Percentiles rank a stretch among this genome's conserved stretches.
Evolutionary conservation across 2,888 invertebrate genomes (phyloP).

Genomic region (Lordiphosa fenestrarum): DNA sequence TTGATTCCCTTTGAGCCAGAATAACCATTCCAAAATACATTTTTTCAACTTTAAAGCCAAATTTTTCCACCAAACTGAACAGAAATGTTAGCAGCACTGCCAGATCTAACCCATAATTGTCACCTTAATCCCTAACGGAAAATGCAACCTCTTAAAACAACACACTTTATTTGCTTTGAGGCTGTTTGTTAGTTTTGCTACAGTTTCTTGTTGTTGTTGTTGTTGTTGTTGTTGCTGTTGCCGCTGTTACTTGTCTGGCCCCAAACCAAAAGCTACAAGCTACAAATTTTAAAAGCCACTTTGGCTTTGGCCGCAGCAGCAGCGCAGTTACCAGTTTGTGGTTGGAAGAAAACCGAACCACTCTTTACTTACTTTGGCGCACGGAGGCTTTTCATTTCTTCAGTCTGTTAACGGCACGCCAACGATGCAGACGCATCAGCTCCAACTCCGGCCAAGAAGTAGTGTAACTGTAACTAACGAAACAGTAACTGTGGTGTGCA

Average conservation of each 20-base stretch:
- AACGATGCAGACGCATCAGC: conserved; percentile 78
- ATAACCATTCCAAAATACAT: no score
- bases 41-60: no score
- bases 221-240: conserved; percentile 37
- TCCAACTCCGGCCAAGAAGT: conserved; percentile 46
- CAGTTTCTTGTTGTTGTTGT: conserved; percentile 6
- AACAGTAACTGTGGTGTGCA: conserved; percentile 26
- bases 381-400: conserved; percentile 78
- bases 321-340: conserved; percentile 8
- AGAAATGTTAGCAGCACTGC: no score
- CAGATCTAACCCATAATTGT: no score
- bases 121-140: no score
- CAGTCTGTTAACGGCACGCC: conserved; percentile 80
- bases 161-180: no score
- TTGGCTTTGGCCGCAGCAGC: conserved; percentile 15
- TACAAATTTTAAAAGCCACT: conserved; percentile 44
- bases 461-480: conserved; percentile 25
- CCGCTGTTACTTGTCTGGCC: conserved; percentile 33
- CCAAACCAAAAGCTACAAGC: conserved; percentile 34
- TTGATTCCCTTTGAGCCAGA: no score
- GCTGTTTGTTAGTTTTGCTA: conserved; percentile 9
- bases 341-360: conserved; percentile 56
- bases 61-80: no score
- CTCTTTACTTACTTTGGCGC: conserved; percentile 78
- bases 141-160: no score